phyloP scores from a whole-genome alignment of 1,140 invertebrate genomes.

The Anthonomus grandis region DNA sequence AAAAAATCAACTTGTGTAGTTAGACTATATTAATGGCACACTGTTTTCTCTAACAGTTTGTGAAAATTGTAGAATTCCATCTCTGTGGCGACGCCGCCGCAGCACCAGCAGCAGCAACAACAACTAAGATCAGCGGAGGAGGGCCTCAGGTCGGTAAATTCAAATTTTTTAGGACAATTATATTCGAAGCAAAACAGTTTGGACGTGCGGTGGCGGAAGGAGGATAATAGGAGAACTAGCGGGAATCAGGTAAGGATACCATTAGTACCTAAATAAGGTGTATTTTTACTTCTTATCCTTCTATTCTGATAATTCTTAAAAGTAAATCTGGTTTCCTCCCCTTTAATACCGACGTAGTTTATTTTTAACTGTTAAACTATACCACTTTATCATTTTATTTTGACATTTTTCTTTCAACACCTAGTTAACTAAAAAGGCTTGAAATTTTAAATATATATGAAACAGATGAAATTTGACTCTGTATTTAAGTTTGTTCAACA shows the following conservation, averaged over 20 bases:
- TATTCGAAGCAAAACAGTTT: constrained; percentile 44
- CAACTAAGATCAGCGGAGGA: constrained; percentile 15
- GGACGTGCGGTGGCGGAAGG: constrained; percentile 42
- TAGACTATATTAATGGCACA: too few relatives aligned
- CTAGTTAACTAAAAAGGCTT: too few relatives aligned
- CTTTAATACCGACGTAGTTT: too few relatives aligned
- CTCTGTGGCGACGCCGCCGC: background rate
- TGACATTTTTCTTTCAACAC: too few relatives aligned
- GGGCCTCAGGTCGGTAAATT: constrained; percentile 18
- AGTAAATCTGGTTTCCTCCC: too few relatives aligned
- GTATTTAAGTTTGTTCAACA: too few relatives aligned
- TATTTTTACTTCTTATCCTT: background rate
- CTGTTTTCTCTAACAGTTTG: constrained; percentile 14
- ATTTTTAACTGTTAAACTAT: too few relatives aligned
- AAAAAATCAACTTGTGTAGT: too few relatives aligned
- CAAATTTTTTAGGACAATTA: constrained; percentile 43
- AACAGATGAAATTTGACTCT: too few relatives aligned
- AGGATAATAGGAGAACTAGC: constrained; percentile 20
- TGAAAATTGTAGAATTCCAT: constrained; percentile 25
- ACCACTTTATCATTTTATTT: too few relatives aligned
- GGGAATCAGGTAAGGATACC: constrained; percentile 22
- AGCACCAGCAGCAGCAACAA: too few relatives aligned
- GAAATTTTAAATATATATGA: too few relatives aligned
- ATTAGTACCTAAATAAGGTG: background rate
- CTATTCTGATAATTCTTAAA: background rate